Percentiles rank a stretch among this genome's conserved stretches.
Evolutionary conservation across 1,140 invertebrate species (phyloP).

Genomic region (Drosophila aff.): DNA sequence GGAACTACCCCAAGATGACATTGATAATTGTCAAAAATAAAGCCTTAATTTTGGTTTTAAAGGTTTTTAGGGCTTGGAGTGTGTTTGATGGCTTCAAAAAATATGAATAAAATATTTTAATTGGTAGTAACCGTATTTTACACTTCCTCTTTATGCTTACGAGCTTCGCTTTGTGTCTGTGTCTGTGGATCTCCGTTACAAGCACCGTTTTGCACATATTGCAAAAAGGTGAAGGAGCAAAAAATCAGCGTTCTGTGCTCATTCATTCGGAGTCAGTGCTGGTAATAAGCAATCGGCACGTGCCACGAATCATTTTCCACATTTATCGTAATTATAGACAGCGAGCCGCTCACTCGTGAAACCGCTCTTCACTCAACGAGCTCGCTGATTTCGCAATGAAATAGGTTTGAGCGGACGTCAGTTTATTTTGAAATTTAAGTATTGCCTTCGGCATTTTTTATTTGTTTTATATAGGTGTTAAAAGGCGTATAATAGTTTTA

Average conservation of each 20-base stretch:
- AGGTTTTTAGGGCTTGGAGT: constrained; percentile 16
- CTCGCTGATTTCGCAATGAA: constrained; percentile 16
- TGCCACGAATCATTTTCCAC: constrained; percentile 25
- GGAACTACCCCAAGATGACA: constrained; percentile 27
- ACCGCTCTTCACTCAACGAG: constrained; percentile 20
- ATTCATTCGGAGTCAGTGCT: constrained; percentile 7
- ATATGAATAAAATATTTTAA: constrained; percentile 28
- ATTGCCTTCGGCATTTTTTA: constrained; percentile 4
- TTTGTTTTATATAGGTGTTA: constrained; percentile 5
- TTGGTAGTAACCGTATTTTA: constrained; percentile 16
- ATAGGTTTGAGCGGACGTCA: neutral
- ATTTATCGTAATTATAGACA: constrained; percentile 34
- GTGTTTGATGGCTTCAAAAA: neutral
- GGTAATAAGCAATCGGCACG: constrained; percentile 10
- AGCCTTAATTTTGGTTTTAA: constrained; percentile 17
- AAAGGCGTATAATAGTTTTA: constrained; percentile 8
- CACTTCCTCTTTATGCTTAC: constrained; percentile 23
- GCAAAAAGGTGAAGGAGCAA: constrained; percentile 30
- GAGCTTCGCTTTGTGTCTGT: neutral
- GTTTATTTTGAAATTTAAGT: constrained; percentile 21
- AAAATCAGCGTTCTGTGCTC: constrained; percentile 14
- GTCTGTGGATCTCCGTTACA: constrained; percentile 27
- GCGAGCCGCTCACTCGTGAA: constrained; percentile 29
- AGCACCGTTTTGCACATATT: constrained; percentile 11
- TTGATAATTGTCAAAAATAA: constrained; percentile 17